A percentile compares a stretch with the other conserved stretches of the same genome.
Conservation (phyloP, 2,888 invertebrate species). For the Alsophila aescularia region DNA sequence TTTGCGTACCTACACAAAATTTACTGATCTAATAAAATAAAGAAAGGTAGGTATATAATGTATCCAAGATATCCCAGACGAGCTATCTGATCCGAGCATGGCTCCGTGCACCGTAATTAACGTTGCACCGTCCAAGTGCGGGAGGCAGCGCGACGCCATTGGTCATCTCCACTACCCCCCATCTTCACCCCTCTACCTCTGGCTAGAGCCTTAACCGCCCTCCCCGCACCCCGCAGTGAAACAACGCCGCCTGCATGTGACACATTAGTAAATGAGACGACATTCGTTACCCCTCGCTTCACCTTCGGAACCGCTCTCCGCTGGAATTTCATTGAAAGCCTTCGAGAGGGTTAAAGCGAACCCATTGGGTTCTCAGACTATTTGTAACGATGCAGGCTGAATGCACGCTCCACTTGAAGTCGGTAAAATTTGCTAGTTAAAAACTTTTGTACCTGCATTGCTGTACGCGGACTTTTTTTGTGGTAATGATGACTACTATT, state of each 20-base stretch:
- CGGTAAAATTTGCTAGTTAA: conserved; percentile 36
- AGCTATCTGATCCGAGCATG: conserved; percentile 33
- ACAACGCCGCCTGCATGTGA: conserved; percentile 84
- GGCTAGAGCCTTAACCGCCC: conserved; percentile 21
- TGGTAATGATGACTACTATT: too few species aligned
- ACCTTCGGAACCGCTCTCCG: conserved; percentile 59
- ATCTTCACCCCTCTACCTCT: conserved; percentile 33
- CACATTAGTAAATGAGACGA: conserved; percentile 85
- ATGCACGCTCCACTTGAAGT: conserved; percentile 30
- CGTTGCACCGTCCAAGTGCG: conserved; percentile 64
- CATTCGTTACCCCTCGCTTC: conserved; percentile 77
- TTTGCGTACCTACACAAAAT: too few species aligned
- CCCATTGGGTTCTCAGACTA: conserved; percentile 33
- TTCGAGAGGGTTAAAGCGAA: conserved; percentile 41
- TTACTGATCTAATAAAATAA: neutral
- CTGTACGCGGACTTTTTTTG: too few species aligned
- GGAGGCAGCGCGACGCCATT: conserved; percentile 64
- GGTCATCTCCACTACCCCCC: conserved; percentile 61
- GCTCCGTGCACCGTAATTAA: conserved; percentile 66
- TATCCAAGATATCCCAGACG: neutral
- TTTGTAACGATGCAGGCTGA: conserved; percentile 35
- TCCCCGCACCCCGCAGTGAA: conserved; percentile 57
- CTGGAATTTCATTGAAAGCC: conserved; percentile 69
- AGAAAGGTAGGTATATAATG: neutral
- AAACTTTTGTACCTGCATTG: conserved; percentile 17